Evolutionary conservation across 2,888 invertebrate species (phyloP).

Genomic region (Apotomis capreana): DNA sequence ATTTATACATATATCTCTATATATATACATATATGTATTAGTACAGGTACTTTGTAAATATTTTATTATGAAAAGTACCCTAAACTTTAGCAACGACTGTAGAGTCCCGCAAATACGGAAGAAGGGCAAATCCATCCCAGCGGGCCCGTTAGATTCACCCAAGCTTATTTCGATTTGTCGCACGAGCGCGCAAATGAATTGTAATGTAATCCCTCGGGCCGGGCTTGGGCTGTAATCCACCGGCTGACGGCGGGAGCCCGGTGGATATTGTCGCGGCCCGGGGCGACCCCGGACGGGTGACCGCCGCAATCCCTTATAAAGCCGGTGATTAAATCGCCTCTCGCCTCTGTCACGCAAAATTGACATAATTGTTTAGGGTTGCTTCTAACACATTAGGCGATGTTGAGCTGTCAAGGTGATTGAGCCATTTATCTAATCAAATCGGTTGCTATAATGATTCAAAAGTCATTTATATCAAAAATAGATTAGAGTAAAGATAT

Average conservation of each 20-base stretch:
- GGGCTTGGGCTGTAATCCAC: background rate
- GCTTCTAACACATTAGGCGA: background rate
- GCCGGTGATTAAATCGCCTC: slow-evolving; percentile 63
- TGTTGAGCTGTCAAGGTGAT: background rate
- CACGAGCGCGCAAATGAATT: slow-evolving; percentile 57
- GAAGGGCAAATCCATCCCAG: background rate
- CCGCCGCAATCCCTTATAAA: slow-evolving; percentile 55
- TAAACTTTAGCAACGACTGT: background rate
- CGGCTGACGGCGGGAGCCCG: background rate
- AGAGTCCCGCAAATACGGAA: background rate
- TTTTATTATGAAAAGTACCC: too few species aligned
- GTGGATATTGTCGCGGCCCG: background rate
- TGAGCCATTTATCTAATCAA: background rate
- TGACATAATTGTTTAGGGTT: slow-evolving; percentile 24
- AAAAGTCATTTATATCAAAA: too few species aligned
- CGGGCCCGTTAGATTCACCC: background rate
- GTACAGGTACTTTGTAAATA: too few species aligned
- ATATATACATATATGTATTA: too few species aligned
- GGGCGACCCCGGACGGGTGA: background rate
- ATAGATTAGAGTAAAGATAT: too few species aligned
- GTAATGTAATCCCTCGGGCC: slow-evolving; percentile 55
- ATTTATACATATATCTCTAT: too few species aligned
- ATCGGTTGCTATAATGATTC: background rate
- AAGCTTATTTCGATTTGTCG: slow-evolving; percentile 39
- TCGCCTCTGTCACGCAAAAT: slow-evolving; percentile 40